Evolutionary conservation across 2,113 vertebrate genomes (phyloP).

Genomic region (Cnemophilus loriae): DNA sequence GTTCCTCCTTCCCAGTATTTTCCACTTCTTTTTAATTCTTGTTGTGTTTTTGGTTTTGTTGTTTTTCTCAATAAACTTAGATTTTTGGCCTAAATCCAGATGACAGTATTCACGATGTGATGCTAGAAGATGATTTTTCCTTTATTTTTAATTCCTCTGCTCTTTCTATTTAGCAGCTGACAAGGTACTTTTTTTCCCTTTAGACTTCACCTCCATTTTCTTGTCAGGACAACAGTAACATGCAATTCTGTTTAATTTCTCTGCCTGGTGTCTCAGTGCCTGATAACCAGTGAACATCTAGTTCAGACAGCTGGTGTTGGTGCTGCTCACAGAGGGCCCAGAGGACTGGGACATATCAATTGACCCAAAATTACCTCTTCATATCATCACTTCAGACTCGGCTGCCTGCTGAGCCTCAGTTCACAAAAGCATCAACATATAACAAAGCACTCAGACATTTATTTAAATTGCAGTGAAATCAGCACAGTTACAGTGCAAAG

Average conservation of each 20-base stretch:
- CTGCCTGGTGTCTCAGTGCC: neutral
- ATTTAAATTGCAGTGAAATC: neutral
- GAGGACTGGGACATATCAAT: neutral
- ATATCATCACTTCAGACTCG: neutral
- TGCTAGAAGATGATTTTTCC: neutral
- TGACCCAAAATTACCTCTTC: neutral
- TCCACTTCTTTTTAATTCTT: neutral
- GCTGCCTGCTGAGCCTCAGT: neutral
- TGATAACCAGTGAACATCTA: neutral
- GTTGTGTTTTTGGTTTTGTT: neutral
- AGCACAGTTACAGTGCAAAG: neutral
- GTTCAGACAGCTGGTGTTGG: neutral
- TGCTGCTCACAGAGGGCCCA: neutral
- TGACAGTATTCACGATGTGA: neutral
- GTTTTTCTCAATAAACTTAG: neutral
- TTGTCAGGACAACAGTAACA: neutral
- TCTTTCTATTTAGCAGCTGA: neutral
- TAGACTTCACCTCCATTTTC: neutral
- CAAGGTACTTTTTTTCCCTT: neutral
- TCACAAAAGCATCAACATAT: neutral
- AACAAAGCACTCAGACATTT: neutral
- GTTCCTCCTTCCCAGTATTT: neutral
- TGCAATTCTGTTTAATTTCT: neutral
- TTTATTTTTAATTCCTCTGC: neutral
- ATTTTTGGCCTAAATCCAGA: neutral